Percentiles rank a stretch among this genome's conserved stretches.
phyloP scores from a whole-genome alignment of 2,797 vertebrate species.

The Micropoecilia bifurca region DNA sequence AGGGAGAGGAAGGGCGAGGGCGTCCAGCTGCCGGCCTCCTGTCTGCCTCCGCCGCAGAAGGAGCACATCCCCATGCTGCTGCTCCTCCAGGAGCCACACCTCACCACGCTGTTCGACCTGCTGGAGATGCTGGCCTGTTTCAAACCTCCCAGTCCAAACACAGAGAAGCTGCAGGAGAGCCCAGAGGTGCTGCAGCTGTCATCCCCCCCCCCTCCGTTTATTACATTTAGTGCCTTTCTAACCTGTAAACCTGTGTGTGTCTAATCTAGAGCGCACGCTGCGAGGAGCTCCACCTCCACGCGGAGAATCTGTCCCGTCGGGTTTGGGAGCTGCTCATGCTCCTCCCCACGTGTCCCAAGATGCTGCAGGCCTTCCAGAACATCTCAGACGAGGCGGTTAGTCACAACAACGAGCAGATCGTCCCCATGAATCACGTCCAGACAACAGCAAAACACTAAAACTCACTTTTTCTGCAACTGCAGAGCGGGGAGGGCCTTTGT shows the following conservation, averaged over 20 bases:
- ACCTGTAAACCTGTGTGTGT: not conserved
- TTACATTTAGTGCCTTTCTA: not conserved
- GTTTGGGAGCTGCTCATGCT: conserved; percentile 99
- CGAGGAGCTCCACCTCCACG: conserved; percentile 98
- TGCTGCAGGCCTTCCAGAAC: conserved; percentile 98
- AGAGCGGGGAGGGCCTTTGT: conserved; percentile 91
- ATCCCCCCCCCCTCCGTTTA: not conserved
- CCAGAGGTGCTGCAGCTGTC: conserved; percentile 83
- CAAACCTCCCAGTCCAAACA: conserved; percentile 87
- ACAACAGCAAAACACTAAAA: not conserved
- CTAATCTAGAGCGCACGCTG: conserved; percentile 85
- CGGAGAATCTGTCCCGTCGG: conserved; percentile 95
- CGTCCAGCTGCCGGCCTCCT: conserved; percentile 95
- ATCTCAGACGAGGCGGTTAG: conserved; percentile 94
- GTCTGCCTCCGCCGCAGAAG: conserved; percentile 96
- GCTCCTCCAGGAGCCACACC: conserved; percentile 96
- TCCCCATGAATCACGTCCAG: not conserved
- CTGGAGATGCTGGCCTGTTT: conserved; percentile 98
- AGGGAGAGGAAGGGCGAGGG: conserved; percentile 96
- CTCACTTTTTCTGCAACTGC: conserved; percentile 19
- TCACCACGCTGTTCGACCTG: conserved; percentile 96
- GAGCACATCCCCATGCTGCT: conserved; percentile 99
- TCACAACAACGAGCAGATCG: not conserved
- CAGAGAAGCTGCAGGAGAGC: conserved; percentile 86
- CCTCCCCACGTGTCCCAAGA: conserved; percentile 97